Conservation (phyloP, 2,888 invertebrate genomes). For the Sesamia inferens region DNA sequence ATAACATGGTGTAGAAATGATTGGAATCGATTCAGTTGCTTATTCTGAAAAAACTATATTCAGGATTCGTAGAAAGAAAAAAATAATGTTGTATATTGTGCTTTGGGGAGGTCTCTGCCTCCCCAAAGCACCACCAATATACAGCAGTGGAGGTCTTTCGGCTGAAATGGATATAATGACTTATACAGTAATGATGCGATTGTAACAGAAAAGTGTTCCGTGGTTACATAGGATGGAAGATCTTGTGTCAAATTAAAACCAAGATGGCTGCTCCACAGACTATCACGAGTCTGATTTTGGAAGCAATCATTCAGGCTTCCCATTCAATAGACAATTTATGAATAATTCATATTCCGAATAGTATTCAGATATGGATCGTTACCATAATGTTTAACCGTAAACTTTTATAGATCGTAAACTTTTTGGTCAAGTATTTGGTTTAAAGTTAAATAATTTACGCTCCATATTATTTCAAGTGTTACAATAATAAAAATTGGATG, state of each 20-base stretch:
- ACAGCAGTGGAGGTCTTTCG: background rate
- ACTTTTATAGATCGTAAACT: constrained; percentile 54
- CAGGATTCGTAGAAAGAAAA: no score
- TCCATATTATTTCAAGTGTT: constrained; percentile 35
- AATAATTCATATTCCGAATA: constrained; percentile 53
- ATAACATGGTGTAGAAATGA: no score
- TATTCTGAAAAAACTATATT: no score
- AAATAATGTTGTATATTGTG: no score
- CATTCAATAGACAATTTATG: constrained; percentile 37
- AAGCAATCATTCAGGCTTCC: background rate
- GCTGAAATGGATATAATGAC: background rate
- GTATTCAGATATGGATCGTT: constrained; percentile 51
- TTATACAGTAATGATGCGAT: background rate
- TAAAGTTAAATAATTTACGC: constrained; percentile 41
- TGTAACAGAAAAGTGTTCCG: background rate
- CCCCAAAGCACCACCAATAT: no score
- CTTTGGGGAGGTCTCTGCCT: no score
- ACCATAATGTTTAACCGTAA: constrained; percentile 39
- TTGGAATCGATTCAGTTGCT: no score
- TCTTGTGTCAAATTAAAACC: background rate
- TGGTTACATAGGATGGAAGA: background rate
- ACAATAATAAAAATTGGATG: constrained; percentile 37
- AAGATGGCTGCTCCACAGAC: constrained; percentile 19
- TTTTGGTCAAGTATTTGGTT: constrained; percentile 44
- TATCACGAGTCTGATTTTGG: background rate